Evolutionary conservation across 2,797 vertebrate genomes (phyloP).

Genomic region (Acanthurus tractus): DNA sequence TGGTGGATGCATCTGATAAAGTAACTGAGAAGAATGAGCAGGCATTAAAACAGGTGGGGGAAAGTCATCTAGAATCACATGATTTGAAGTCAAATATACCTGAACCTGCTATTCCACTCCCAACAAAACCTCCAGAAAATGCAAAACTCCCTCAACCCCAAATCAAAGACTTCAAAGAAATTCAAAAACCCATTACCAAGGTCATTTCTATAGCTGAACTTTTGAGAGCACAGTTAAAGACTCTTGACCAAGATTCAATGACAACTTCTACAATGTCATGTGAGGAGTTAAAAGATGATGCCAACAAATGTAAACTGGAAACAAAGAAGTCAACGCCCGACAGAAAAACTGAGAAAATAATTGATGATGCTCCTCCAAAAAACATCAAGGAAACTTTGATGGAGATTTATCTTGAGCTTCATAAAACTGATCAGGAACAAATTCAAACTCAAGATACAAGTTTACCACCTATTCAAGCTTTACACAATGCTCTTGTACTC

Average conservation of each 20-base stretch:
- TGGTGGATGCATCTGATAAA: conserved; percentile 3
- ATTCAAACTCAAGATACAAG: conserved; percentile 30
- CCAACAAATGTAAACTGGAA: conserved; percentile 25
- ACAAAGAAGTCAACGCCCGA: conserved; percentile 17
- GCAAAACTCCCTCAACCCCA: conserved; percentile 16
- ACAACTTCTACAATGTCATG: conserved; percentile 22
- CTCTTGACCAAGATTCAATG: conserved; percentile 49
- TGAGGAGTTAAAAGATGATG: conserved; percentile 33
- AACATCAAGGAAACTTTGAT: conserved; percentile 62
- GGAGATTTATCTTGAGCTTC: conserved; percentile 60
- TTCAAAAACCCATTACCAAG: conserved; percentile 54
- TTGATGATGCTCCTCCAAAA: conserved; percentile 24
- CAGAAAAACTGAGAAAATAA: background rate
- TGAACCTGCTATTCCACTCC: background rate
- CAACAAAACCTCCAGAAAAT: conserved; percentile 29
- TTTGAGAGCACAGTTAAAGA: conserved; percentile 75
- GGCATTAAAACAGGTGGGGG: conserved; percentile 11
- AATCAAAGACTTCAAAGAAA: conserved; percentile 47
- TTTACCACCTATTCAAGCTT: conserved; percentile 36
- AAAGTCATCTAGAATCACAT: conserved; percentile 27
- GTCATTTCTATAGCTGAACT: conserved; percentile 76
- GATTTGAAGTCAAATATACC: conserved; percentile 1
- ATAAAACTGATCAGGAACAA: conserved; percentile 46
- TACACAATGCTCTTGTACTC: conserved; percentile 42
- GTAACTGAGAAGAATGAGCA: conserved; percentile 31